Evolutionary conservation across 2,113 vertebrate genomes (phyloP).

Genomic region (Istiophorus platypterus): DNA sequence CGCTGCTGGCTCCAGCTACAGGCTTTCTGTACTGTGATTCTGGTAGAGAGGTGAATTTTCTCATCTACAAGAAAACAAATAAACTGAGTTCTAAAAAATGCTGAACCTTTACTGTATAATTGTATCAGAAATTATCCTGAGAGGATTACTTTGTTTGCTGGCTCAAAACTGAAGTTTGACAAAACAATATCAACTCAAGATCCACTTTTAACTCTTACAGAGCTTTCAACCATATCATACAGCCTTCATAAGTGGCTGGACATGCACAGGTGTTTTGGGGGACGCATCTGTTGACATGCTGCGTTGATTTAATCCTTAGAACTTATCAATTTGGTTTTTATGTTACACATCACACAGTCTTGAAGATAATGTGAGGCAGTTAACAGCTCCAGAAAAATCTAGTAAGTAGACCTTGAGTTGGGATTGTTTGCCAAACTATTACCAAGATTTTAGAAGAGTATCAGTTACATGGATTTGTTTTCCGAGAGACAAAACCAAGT

Average conservation of each 20-base stretch:
- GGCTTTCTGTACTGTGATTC: too few species aligned
- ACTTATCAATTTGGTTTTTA: too few species aligned
- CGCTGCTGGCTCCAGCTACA: not conserved
- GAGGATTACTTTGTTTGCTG: too few species aligned
- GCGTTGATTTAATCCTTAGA: too few species aligned
- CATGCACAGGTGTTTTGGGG: not conserved
- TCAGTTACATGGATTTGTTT: not conserved
- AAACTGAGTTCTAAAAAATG: not conserved
- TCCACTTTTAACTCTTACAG: too few species aligned
- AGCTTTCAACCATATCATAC: too few species aligned
- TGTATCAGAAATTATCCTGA: too few species aligned
- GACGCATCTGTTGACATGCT: too few species aligned
- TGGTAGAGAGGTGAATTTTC: not conserved
- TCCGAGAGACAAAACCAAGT: too few species aligned
- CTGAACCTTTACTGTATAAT: not conserved
- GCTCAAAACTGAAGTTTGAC: too few species aligned
- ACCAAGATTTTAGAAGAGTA: not conserved
- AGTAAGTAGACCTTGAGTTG: too few species aligned
- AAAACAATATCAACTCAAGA: too few species aligned
- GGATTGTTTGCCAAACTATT: not conserved
- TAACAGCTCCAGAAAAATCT: not conserved
- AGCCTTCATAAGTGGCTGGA: not conserved
- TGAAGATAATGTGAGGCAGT: not conserved
- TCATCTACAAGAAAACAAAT: not conserved
- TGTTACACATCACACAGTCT: not conserved